These are phyloP conservation scores for Paraplagusia blochii DNA, from an alignment of 2,113 vertebrate genomes.

Conservation along the genomic window DNA sequence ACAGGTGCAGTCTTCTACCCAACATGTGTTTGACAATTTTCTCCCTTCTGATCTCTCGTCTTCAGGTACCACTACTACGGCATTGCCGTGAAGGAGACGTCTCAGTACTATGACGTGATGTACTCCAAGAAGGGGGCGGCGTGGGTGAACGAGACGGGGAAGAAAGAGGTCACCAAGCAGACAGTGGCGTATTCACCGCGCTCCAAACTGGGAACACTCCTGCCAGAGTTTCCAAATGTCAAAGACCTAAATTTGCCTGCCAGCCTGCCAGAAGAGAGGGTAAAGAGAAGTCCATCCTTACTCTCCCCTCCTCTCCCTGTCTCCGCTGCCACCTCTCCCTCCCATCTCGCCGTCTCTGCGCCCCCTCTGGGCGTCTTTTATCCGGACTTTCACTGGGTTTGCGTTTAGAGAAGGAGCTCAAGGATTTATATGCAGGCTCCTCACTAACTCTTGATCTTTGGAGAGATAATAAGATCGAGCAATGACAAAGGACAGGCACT, in stretches of 20 bases:
- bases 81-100: conserved; percentile 97
- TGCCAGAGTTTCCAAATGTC: conserved; percentile 99
- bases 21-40: no score
- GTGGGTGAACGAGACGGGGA: conserved; percentile 98
- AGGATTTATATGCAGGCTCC: conserved; percentile 79
- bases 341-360: conserved; percentile 51
- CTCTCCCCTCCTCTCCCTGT: conserved; percentile 8
- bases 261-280: conserved; percentile 98
- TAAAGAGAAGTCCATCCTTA: conserved; percentile 77
- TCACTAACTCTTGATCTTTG: conserved; percentile 80
- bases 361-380: conserved; percentile 73
- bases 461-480: conserved; percentile 79
- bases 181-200: conserved; percentile 99
- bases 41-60: neutral
- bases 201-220: conserved; percentile 96
- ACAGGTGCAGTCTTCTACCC: no score
- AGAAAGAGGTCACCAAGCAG: conserved; percentile 99
- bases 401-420: conserved; percentile 74
- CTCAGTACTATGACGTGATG: conserved; percentile 99
- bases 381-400: conserved; percentile 68
- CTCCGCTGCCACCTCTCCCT: conserved; percentile 28
- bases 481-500: conserved; percentile 74
- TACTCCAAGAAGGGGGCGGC: conserved; percentile 99
- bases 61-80: conserved; percentile 98
- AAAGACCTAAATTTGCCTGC: conserved; percentile 98